Base-by-base conservation (phyloP, 2,888 invertebrate genomes). In the Cosmia pyralina region DNA sequence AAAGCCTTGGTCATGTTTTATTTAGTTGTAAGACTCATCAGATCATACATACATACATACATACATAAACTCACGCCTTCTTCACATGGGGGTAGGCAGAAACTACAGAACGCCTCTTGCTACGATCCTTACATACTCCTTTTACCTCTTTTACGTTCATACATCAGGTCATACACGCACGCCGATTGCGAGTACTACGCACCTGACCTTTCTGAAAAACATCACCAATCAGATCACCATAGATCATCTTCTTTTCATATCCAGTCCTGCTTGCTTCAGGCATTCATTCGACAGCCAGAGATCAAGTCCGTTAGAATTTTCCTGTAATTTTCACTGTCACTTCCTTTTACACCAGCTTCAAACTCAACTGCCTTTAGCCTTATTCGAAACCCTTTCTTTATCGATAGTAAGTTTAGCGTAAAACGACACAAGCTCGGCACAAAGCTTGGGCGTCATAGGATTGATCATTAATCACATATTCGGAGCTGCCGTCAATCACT, bases 401-500 rank as follows among this genome's bases (percentile, higher is more conserved):
- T 70, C 63, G 15, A 44, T 52, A 38, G 53, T 74, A 82, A 86
- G 82, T 75, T 64, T 59, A 65, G 80, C 76, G 77, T 80, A 73
- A 86, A 87, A 82, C 66, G 73, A 75, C 77, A 67, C 64, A 72
- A 66, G 75, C 75, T 75, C 50, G 46, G 68, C 67, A 77, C 78
- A 81, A 84, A 78, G 55, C 58, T 65, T 62, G 72, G 64, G 79
- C 69, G 79, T 79, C 77, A 76, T 64, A 75, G 72, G 76, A 84
- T 83, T 79, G 87, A 81, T 87, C 92, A 94, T 95, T 94, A 93
- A 94, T 95, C 94, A 94, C 87, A 90, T 91, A 93, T 93, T 92
- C 93, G 92, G 90, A 92, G 91, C 90, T 89, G 85, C 90, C 91
- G 94, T 94, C 95, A 94, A 94, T 95, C 94, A 94, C 85, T 75